Conservation (phyloP, 2,797 vertebrate genomes). For the Lutjanus argentimaculatus region DNA sequence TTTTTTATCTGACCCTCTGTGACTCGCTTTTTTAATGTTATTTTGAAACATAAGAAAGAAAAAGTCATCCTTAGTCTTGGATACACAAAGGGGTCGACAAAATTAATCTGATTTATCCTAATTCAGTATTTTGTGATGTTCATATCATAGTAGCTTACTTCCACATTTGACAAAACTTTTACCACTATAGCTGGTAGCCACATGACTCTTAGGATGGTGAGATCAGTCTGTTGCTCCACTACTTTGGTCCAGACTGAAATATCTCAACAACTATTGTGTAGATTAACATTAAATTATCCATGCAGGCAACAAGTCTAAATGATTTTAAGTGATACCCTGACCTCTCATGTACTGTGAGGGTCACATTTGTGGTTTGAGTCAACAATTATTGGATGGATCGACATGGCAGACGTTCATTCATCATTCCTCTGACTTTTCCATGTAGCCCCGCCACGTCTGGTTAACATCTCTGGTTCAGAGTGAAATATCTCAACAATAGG, state of each 20-base stretch:
- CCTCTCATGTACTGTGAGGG: too few species aligned
- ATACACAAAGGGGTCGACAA: not conserved
- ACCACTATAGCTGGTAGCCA: too few species aligned
- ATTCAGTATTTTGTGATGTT: slow-evolving; percentile 12
- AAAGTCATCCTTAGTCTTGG: not conserved
- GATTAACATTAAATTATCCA: too few species aligned
- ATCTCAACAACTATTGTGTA: not conserved
- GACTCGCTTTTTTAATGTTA: not conserved
- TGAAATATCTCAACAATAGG: not conserved
- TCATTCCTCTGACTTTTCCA: too few species aligned
- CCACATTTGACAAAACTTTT: not conserved
- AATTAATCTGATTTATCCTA: not conserved
- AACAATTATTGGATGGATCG: too few species aligned
- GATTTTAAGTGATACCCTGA: not conserved
- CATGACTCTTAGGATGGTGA: not conserved
- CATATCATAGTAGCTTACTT: not conserved
- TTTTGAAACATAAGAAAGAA: not conserved
- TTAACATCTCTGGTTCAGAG: too few species aligned
- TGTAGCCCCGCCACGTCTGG: not conserved
- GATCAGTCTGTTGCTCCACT: not conserved
- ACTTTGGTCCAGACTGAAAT: not conserved
- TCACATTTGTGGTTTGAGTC: too few species aligned
- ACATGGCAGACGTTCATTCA: too few species aligned
- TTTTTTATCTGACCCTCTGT: too few species aligned
- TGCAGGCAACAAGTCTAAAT: not conserved